Evolutionary conservation across 1,140 invertebrate species (phyloP).

Genomic region (Octopus bimaculoides): DNA sequence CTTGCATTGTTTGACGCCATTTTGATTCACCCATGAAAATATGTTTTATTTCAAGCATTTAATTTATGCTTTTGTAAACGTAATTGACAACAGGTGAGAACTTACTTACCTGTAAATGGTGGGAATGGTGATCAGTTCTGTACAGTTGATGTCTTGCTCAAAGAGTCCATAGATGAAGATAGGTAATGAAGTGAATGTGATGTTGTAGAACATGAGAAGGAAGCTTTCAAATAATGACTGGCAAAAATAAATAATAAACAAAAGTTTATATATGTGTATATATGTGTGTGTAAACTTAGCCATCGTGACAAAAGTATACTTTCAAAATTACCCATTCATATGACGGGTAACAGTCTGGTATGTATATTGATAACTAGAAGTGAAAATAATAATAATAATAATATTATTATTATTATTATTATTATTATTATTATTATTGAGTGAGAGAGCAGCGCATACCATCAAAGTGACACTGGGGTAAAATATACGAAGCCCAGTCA

Average conservation of each 20-base stretch:
- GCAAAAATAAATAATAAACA: constrained; percentile 21
- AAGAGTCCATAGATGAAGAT: constrained; percentile 70
- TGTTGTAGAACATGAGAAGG: constrained; percentile 55
- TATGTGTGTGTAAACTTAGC: not conserved
- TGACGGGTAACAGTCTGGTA: too few relatives aligned
- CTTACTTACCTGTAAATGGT: constrained; percentile 65
- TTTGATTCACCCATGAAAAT: too few relatives aligned
- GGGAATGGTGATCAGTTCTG: constrained; percentile 66
- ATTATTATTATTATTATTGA: too few relatives aligned
- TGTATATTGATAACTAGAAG: too few relatives aligned
- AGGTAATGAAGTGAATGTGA: constrained; percentile 53
- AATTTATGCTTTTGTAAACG: not conserved
- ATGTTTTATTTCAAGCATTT: too few relatives aligned
- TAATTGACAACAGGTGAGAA: not conserved
- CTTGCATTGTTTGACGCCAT: too few relatives aligned
- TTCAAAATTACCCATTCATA: too few relatives aligned
- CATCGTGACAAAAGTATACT: not conserved
- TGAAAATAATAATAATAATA: too few relatives aligned
- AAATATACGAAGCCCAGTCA: too few relatives aligned
- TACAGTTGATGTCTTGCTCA: constrained; percentile 76
- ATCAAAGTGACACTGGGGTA: too few relatives aligned
- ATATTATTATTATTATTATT: too few relatives aligned
- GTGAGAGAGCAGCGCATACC: too few relatives aligned
- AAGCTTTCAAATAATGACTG: constrained; percentile 54
- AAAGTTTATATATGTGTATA: constrained; percentile 10